Evolutionary conservation across 1,140 invertebrate species (phyloP), one percentile per base, ranked within the genome.

Genomic region (Melitaea cinxia): DNA sequence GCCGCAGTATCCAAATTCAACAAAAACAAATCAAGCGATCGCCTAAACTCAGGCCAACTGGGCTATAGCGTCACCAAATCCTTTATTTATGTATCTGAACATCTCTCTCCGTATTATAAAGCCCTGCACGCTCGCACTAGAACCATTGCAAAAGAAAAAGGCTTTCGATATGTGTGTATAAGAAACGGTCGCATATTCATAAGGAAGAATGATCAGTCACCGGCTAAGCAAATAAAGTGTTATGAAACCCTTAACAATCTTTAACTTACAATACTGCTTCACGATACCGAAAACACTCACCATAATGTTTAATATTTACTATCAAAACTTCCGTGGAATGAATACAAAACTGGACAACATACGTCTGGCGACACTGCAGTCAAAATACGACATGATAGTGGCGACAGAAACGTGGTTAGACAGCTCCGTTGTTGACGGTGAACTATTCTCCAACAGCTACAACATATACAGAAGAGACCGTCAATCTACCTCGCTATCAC

Each of bases 281-380:
- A 19, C 21, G 6, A 15, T 45, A 9, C 19, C 4, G 7, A 45
- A 9, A 45, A 45, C 39, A 39, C 35, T n/a, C 35, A 7, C 15
- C 35, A 39, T 4, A 45, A 45, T 45, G 39, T 21, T 42, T 47
- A 45, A 9, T 19, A 45, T 45, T 5, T 45, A 75, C 33, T 77
- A 78, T 37, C 76, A 78, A 19, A 75, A 77, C 15, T 58, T 73
- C 49, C 56, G 70, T 33, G 72, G 72, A 9, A 15, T 45, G 4
- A 45, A 45, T 6, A 45, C 39, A 17, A 45, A 45, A 45, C 19
- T 9, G 6, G 10, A 19, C 7, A 17, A 14, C 59, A 73, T 7
- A 67, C 65, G 55, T 72, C 67, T 24, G 77, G 64, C 47, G 65
- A 0, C 47, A 64, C 72, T 15, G 19, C 73, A 1, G 53, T 39